These are phyloP conservation scores for Mercenaria mercenaria DNA, from an alignment of 1,140 invertebrate genomes.

Conservation along the genomic window DNA sequence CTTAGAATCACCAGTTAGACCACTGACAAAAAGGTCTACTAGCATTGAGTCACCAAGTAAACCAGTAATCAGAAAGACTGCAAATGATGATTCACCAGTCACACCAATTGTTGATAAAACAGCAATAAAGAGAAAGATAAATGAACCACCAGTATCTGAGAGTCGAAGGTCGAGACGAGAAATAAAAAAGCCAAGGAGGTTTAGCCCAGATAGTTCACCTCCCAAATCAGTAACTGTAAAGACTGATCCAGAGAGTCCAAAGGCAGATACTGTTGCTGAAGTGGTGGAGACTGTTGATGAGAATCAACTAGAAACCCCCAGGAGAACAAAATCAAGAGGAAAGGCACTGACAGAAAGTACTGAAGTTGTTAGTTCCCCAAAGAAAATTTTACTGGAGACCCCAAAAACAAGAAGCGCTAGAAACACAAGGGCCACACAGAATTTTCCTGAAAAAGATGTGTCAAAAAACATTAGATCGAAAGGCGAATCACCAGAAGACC, in stretches of 20 bases:
- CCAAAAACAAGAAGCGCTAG: background rate
- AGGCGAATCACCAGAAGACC: background rate
- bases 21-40: background rate
- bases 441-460: background rate
- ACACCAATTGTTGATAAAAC: background rate
- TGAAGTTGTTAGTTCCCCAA: background rate
- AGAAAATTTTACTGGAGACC: background rate
- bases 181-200: slow-evolving; percentile 51
- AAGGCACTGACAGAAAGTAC: background rate
- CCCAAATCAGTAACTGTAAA: background rate
- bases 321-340: background rate
- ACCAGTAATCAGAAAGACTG: background rate
- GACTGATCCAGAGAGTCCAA: background rate
- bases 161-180: slow-evolving; percentile 28
- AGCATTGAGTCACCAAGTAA: background rate
- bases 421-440: background rate
- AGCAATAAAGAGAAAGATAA: background rate
- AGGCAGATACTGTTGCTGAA: background rate
- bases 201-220: slow-evolving; percentile 41
- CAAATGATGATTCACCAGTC: background rate
- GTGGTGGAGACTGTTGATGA: background rate
- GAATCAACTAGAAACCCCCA: background rate
- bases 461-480: background rate
- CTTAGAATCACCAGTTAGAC: background rate
- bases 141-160: background rate